Evolutionary conservation across 64 coral and sea anemone species (phyloP).

Genomic region (Exaiptasia diaphana): DNA sequence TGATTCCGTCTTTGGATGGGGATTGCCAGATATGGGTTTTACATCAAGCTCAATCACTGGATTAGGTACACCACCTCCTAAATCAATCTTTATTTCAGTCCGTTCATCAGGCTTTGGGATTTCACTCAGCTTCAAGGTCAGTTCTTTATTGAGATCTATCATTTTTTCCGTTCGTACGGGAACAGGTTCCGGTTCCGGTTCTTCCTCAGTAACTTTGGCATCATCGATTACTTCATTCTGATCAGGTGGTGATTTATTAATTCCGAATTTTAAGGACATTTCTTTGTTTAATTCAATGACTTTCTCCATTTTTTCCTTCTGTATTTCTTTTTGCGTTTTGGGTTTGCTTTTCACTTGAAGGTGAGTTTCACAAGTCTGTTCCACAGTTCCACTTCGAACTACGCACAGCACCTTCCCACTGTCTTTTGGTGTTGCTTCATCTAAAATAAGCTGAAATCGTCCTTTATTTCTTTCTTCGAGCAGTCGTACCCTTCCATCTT

Average conservation of each 20-base stretch:
- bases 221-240: no score
- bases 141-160: neutral
- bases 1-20: neutral
- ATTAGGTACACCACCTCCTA: neutral
- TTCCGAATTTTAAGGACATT: neutral
- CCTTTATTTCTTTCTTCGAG: neutral
- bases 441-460: neutral
- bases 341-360: slow-evolving; percentile 5
- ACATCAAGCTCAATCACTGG: slow-evolving; percentile 1
- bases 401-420: neutral
- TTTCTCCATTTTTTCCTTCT: neutral
- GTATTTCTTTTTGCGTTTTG: neutral
- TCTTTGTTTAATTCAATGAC: neutral
- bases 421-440: neutral
- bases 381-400: neutral
- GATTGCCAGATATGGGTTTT: neutral
- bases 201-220: no score
- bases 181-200: no score
- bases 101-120: neutral
- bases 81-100: slow-evolving; percentile 2
- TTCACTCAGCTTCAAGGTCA: neutral
- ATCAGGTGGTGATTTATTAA: no score
- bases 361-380: neutral
- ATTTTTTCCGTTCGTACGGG: no score
- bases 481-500: neutral